Conservation (phyloP, 1,140 invertebrate genomes). For the Pogonus chalceus region DNA sequence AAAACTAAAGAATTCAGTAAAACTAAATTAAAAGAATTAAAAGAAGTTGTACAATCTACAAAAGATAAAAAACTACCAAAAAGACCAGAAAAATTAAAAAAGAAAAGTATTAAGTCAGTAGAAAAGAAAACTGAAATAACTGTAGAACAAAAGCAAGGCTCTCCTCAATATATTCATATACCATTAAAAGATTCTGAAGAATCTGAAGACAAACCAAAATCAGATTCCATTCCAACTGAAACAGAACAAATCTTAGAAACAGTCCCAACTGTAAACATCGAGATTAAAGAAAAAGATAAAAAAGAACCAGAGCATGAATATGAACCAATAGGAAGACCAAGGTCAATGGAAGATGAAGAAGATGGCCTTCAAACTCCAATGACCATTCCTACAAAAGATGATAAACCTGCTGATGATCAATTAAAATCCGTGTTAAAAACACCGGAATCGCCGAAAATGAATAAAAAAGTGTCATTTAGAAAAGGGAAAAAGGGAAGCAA, state of each 20-base stretch:
- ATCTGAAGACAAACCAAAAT: constrained; percentile 26
- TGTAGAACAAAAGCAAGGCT: constrained; percentile 18
- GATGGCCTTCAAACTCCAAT: constrained; percentile 25
- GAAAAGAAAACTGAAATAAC: constrained; percentile 19
- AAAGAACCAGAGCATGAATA: constrained; percentile 17
- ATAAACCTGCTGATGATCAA: constrained; percentile 19
- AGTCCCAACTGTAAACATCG: not conserved
- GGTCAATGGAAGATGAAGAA: constrained; percentile 24
- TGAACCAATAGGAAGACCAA: constrained; percentile 20
- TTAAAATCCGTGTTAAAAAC: constrained; percentile 9
- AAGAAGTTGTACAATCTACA: not conserved
- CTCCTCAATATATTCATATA: not conserved
- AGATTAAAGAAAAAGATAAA: constrained; percentile 10
- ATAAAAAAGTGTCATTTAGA: constrained; percentile 37
- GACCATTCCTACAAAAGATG: constrained; percentile 16
- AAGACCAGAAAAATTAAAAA: constrained; percentile 27
- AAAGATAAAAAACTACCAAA: constrained; percentile 10
- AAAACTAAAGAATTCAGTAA: constrained; percentile 8
- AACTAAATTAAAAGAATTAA: constrained; percentile 6
- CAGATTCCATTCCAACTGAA: not conserved
- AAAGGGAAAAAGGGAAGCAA: constrained; percentile 36
- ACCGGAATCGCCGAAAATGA: constrained; percentile 35
- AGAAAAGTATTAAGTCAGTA: no score
- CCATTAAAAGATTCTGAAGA: not conserved
- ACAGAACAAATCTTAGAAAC: not conserved